Base-by-base conservation (phyloP, 2,888 invertebrate genomes). In the Limnephilus rhombicus region DNA sequence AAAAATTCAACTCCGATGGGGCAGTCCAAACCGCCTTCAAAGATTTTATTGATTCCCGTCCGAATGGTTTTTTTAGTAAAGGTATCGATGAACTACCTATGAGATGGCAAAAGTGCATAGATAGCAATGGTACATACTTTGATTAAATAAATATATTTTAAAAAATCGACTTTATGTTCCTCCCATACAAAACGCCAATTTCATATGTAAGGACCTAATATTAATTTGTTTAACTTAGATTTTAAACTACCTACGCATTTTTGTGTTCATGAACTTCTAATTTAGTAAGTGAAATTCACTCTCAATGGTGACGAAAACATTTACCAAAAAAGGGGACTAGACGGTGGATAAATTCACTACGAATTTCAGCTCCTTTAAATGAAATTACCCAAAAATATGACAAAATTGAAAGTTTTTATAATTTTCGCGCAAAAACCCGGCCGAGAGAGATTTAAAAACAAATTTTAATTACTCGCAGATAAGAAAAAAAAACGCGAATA, bases 391-490 rank as follows among this genome's bases (percentile, higher is more conserved):
- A 68, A 68, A 68, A 68, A 68, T 11, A n/a, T 68, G 24, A 68
- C 68, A 11, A 68, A 68, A 68, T 24, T 9, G 24, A 68, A 68
- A 68, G 7, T 5, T 68, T 68, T 68, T 68, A 24, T 24, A 24
- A n/a, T n/a, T 68, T n/a, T 68, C 7, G 24, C 24, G 9, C 68
- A 24, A 68, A 53, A 68, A 68, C 68, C 24, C 87, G 31, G 18
- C n/a, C 87, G 31, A 9, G 87, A 87, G 53, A 87, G 68, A 87
- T 87, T 68, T 87, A 29, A n/a, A 68, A 68, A 87, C 87, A 53
- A 87, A 87, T 87, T 87, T 87, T 87, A 87, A 87, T 87, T 87
- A 53, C 87, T 49, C 34, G 68, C 5, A 87, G 87, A 87, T 87
- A 87, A 87, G 87, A 87, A 49, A 34, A 49, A 45, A 68, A 68